Evolutionary conservation across 2,888 invertebrate species (phyloP), one percentile per base, ranked within the genome.

Genomic region (Troides aeacus): DNA sequence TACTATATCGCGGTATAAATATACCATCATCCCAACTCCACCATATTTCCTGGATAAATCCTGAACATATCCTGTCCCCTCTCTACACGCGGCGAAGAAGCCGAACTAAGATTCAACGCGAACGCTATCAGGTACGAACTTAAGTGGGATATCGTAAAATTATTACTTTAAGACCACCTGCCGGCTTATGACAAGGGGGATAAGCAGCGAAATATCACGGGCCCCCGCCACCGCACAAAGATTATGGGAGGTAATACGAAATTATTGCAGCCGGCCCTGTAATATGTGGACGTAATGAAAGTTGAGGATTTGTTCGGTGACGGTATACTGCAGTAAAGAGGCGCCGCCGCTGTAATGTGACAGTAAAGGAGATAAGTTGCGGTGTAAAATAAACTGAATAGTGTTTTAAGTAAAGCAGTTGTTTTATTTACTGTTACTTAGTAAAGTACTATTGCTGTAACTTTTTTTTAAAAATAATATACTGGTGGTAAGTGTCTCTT

Each of bases 131-230:
- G 71, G 70, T 73, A 73, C 72, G 71, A 79, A 80, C 75, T 79
- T 81, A 83, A 85, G 79, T 75, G 79, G 84, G 82, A 83, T 87
- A 81, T 81, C 81, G 79, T 87, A 84, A 86, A 87, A 82, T 86
- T 82, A 85, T 83, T 78, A 84, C 80, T 82, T 79, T 84, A 84
- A 76, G 79, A 78, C 79, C 81, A 84, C 82, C 83, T 84, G 84
- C 81, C 78, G 78, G 78, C 78, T 81, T 83, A 81, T 81, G 82
- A 83, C 81, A 72, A 39, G 74, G 72, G 74, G 82, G 83, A 84
- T 85, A 83, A 85, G 79, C 79, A 74, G 74, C 75, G 74, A 82
- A 79, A 81, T 84, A 84, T 79, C 76, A 77, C 73, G 76, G 78
- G 72, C 72, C 68, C 68, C 73, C 68, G 73, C 73, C 75, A 75